Evolutionary conservation across 2,113 vertebrate genomes (phyloP).

Genomic region (Myocastor coypus): DNA sequence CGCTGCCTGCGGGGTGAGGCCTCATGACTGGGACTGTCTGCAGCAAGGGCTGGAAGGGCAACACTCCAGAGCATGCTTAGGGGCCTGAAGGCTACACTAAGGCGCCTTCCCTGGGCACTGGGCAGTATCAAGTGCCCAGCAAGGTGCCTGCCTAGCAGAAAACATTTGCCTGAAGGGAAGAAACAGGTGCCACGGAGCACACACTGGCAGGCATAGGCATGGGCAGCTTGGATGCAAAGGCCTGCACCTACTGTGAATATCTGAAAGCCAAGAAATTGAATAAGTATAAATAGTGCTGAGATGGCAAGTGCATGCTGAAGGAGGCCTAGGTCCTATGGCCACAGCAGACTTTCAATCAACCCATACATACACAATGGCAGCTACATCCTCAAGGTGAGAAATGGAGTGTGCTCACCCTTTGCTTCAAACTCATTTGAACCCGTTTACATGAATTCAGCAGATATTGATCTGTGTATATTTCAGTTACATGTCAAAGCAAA

Average conservation of each 20-base stretch:
- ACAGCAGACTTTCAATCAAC: neutral
- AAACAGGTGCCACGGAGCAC: neutral
- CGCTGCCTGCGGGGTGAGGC: fast-evolving
- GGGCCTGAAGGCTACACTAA: neutral
- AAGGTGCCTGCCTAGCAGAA: neutral
- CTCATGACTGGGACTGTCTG: neutral
- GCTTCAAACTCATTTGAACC: neutral
- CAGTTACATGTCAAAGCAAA: neutral
- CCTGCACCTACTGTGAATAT: neutral
- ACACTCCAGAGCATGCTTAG: neutral
- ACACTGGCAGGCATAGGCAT: fast-evolving
- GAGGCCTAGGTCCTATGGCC: neutral
- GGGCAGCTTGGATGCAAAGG: too few relatives aligned
- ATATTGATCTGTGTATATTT: neutral
- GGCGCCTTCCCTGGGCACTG: fast-evolving
- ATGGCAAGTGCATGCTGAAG: neutral
- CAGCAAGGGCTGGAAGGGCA: neutral
- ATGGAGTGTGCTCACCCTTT: neutral
- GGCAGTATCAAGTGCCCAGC: neutral
- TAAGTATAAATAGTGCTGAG: neutral
- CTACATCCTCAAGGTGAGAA: neutral
- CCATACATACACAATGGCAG: neutral
- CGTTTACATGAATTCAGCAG: neutral
- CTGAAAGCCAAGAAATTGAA: neutral
- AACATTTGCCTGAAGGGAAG: neutral